Conservation (phyloP, 2,113 vertebrate species). For the Neodontobutis hainanensis region DNA sequence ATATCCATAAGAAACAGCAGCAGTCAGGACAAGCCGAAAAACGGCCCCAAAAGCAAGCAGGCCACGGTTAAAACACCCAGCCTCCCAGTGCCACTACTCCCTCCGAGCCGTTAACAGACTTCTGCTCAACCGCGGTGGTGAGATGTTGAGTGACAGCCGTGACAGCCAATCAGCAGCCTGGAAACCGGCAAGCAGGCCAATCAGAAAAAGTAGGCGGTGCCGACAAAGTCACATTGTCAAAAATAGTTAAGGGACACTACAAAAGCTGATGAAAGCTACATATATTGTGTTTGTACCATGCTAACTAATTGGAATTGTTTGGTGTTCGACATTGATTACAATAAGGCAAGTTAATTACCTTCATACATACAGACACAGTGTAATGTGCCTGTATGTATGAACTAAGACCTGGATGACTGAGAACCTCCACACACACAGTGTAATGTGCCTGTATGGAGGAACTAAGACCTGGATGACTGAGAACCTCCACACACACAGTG, state of each 20-base stretch:
- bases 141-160: constrained; percentile 22
- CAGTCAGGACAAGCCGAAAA: constrained; percentile 7
- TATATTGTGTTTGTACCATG: too few species aligned
- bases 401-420: too few species aligned
- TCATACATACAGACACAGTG: too few species aligned
- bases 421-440: too few species aligned
- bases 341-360: too few species aligned
- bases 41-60: not conserved
- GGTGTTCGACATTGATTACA: too few species aligned
- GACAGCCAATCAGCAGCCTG: constrained; percentile 53
- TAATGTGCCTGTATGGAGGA: too few species aligned
- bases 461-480: too few species aligned
- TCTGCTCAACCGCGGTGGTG: not conserved
- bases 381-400: too few species aligned
- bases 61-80: not conserved
- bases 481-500: too few species aligned
- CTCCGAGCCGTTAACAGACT: not conserved
- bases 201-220: constrained; percentile 20
- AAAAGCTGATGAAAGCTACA: too few species aligned
- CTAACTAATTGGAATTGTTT: too few species aligned
- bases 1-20: constrained; percentile 30
- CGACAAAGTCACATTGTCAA: not conserved
- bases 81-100: not conserved
- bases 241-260: not conserved
- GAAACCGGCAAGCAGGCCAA: constrained; percentile 18